These are phyloP conservation scores for Baccha elongata DNA, from an alignment of 2,888 invertebrate species.

Conservation along the genomic window DNA sequence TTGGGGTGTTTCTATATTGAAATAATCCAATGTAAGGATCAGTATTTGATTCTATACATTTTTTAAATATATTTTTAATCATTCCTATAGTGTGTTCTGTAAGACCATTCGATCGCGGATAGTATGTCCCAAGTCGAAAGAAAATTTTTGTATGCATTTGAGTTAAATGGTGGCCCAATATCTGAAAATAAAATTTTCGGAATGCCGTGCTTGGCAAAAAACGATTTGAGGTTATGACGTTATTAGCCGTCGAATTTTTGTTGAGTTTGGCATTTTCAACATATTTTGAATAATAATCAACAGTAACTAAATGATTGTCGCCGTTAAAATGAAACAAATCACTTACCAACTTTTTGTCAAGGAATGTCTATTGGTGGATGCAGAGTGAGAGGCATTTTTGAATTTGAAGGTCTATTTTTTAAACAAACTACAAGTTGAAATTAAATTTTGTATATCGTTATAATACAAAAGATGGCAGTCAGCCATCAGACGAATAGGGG, in stretches of 20 bases:
- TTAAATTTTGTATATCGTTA: conserved; percentile 11
- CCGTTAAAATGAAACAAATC: conserved; percentile 13
- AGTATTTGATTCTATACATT: conserved; percentile 21
- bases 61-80: conserved; percentile 20
- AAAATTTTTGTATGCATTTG: conserved; percentile 43
- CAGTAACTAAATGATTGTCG: conserved; percentile 1
- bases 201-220: conserved; percentile 4
- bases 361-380: conserved; percentile 1
- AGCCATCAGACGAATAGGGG: too few species aligned
- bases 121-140: conserved; percentile 40
- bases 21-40: conserved; percentile 26
- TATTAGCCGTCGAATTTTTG: conserved; percentile 5
- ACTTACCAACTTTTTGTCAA: conserved; percentile 11
- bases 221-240: conserved; percentile 51
- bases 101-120: conserved; percentile 60
- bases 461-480: too few species aligned
- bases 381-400: conserved; percentile 29
- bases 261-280: conserved; percentile 7
- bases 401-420: conserved; percentile 19
- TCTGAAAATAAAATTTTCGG: conserved; percentile 15
- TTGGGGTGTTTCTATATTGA: conserved; percentile 11
- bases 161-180: conserved; percentile 20
- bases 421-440: conserved; percentile 6
- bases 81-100: conserved; percentile 21
- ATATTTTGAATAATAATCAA: conserved; percentile 35